phyloP scores from a whole-genome alignment of 2,113 vertebrate genomes.

The Erythrocercus mccallii region DNA sequence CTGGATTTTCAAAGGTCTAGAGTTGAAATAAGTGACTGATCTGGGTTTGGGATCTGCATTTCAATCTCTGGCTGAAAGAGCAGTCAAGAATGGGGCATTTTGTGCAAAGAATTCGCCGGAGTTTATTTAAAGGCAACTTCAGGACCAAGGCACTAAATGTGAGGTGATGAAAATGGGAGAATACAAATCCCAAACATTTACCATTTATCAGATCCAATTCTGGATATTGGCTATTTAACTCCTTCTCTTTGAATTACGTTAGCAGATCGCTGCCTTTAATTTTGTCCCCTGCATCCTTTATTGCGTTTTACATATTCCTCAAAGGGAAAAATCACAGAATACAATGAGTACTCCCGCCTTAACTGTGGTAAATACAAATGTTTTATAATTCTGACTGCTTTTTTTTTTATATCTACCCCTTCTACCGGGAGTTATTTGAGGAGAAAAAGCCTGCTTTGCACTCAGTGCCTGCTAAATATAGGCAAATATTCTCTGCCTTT shows the following conservation, averaged over 20 bases:
- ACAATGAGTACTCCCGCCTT: neutral
- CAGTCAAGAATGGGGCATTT: constrained; percentile 3
- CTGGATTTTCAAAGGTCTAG: constrained; percentile 61
- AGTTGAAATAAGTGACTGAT: constrained; percentile 57
- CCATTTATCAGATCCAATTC: neutral
- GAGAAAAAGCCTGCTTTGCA: constrained; percentile 62
- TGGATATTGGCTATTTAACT: constrained; percentile 45
- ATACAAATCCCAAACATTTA: neutral
- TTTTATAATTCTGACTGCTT: neutral
- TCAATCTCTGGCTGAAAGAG: constrained; percentile 50
- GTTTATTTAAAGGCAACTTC: neutral
- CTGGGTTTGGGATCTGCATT: constrained; percentile 58
- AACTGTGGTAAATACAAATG: neutral
- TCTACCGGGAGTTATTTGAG: neutral
- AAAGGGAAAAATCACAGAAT: neutral
- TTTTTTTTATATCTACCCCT: neutral
- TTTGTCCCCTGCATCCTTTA: neutral
- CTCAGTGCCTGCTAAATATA: constrained; percentile 59
- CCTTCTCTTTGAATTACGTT: constrained; percentile 13
- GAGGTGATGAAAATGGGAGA: neutral
- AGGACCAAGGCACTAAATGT: neutral
- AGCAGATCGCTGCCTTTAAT: neutral
- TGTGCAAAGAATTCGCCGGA: neutral
- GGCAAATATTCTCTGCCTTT: constrained; percentile 64
- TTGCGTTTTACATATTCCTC: neutral